A percentile compares a stretch with the other conserved stretches of the same genome.
These are phyloP conservation scores for Papilio xuthus DNA, from an alignment of 1,140 invertebrate species.

Conservation along the genomic window DNA sequence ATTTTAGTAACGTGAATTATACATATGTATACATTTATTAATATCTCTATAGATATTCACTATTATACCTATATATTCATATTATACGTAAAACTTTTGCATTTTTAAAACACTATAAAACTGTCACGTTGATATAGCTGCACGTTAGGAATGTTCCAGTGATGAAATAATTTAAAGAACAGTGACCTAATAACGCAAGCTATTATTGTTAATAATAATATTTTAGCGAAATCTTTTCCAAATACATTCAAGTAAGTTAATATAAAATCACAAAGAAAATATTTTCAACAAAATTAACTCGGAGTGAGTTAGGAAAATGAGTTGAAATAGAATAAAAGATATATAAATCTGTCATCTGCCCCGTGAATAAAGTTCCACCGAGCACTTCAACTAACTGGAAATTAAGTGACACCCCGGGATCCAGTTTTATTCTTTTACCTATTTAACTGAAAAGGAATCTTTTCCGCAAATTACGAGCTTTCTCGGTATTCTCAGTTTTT, in stretches of 20 bases:
- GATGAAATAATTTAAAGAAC: too few species aligned
- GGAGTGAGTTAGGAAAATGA: neutral
- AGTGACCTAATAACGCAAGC: too few species aligned
- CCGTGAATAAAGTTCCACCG: neutral
- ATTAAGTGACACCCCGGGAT: constrained; percentile 6
- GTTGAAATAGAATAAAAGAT: neutral
- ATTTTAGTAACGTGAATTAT: too few species aligned
- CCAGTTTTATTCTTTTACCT: neutral
- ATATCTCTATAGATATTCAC: too few species aligned
- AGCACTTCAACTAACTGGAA: neutral
- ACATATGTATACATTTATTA: neutral
- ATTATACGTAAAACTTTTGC: too few species aligned
- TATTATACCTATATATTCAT: neutral
- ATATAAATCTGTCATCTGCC: constrained; percentile 5
- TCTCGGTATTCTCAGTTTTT: neutral
- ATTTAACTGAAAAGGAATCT: neutral
- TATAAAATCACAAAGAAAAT: neutral
- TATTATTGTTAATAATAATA: too few species aligned
- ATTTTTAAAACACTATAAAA: neutral
- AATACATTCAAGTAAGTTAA: neutral
- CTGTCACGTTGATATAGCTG: too few species aligned
- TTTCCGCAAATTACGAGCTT: neutral
- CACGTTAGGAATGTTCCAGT: too few species aligned
- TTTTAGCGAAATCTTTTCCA: too few species aligned
- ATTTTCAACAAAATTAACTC: neutral